phyloP scores from a whole-genome alignment of 1,140 invertebrate genomes.

The Anastrepha ludens region DNA sequence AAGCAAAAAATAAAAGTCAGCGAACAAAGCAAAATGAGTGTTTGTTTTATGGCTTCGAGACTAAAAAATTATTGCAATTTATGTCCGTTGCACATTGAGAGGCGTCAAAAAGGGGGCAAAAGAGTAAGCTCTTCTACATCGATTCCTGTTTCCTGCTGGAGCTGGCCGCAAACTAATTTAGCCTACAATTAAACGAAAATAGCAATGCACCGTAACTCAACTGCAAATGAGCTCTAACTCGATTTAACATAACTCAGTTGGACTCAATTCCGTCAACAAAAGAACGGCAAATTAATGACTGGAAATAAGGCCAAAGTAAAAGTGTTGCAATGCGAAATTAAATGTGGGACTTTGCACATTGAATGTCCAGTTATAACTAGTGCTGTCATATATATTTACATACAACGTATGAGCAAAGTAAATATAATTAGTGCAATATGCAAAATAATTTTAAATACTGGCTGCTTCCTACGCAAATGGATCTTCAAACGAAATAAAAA shows the following conservation, averaged over 20 bases:
- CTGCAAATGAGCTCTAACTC: conserved; percentile 23
- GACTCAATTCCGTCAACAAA: conserved; percentile 9
- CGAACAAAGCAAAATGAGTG: background rate
- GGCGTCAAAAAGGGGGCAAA: background rate
- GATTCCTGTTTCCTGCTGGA: background rate
- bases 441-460: too few relatives aligned
- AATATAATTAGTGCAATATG: too few relatives aligned
- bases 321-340: background rate
- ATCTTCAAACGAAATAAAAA: too few relatives aligned
- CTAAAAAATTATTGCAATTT: conserved; percentile 31
- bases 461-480: too few relatives aligned
- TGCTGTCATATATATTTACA: too few relatives aligned
- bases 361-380: background rate
- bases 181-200: conserved; percentile 22
- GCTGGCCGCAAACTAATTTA: conserved; percentile 42
- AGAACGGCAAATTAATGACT: conserved; percentile 37
- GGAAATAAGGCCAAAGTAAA: conserved; percentile 35
- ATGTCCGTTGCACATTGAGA: background rate
- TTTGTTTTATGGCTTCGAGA: background rate
- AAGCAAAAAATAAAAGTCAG: background rate
- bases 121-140: background rate
- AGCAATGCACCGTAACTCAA: background rate
- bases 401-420: too few relatives aligned
- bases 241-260: conserved; percentile 30
- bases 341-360: background rate